Evolutionary conservation across 2,797 vertebrate species (phyloP), one percentile per base, ranked within the genome.

Genomic region (Sebastes steindachneri): DNA sequence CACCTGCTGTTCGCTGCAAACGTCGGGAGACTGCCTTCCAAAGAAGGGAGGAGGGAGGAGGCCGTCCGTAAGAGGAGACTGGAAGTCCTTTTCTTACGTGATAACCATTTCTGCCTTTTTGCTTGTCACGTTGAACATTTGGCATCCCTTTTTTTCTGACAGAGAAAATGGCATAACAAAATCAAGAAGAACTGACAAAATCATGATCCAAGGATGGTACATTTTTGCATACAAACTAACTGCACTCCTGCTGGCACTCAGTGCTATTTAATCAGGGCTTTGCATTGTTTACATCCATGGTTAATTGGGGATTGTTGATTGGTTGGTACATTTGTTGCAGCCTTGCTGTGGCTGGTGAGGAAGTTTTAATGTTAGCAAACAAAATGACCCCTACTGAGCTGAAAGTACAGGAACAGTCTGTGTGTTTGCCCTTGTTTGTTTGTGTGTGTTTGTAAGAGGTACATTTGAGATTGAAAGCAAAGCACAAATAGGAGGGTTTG

Each of bases 1-100:
- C 68, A 82, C 73, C 75, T 73, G 79, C 77, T 69, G 79, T 84
- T 78, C 81, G 59, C 60, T 48, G 23, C 53, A 64, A 65, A 86
- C 70, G 45, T 66, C 9, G 59, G 68, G 55, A 79, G 35, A 59
- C 21, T 65, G 25, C 33, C 33, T 48, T 68, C 12, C 25, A 26
- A 62, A 51, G n/a, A 4, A 31, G 51, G 59, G 29, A 66, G 35
- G 33, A 59, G 10, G 21, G 35, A 45, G 62, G 69, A 51, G 68
- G 65, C 5, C 19, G 26, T 7, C 17, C 35, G 35, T 37, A 37
- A 37, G 35, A 37, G 35, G 35, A 37, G 35, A 14, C 35, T 14
- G 35, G 35, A 37, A 37, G 35, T 1, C 35, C 12, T 37, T 37
- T 37, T 37, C 35, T 37, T 37, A 37, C 12, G 35, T 37, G 35